phyloP scores from a whole-genome alignment of 2,113 vertebrate genomes.

The Lathamus discolor region DNA sequence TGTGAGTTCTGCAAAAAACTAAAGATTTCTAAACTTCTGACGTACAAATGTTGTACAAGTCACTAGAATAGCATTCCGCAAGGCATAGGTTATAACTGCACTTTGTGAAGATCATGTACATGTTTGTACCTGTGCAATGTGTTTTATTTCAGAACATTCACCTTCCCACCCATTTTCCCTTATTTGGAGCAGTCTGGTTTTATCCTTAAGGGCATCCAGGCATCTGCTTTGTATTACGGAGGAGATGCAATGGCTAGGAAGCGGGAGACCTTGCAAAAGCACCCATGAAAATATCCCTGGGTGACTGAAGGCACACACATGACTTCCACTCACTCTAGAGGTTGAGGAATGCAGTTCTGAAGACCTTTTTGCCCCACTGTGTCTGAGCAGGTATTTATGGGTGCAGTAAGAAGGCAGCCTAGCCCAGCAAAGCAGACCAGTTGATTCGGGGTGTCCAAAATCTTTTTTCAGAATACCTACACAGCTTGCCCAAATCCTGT shows the following conservation, averaged over 20 bases:
- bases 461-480: neutral
- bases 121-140: rapidly evolving
- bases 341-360: neutral
- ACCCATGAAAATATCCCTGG: neutral
- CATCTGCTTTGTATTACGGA: neutral
- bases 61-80: rapidly evolving
- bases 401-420: neutral
- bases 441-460: neutral
- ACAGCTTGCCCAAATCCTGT: neutral
- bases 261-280: neutral
- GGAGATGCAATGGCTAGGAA: neutral
- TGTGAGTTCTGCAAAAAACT: neutral
- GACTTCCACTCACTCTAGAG: neutral
- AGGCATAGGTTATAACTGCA: neutral
- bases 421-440: neutral
- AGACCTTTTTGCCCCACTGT: neutral
- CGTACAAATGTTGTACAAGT: neutral
- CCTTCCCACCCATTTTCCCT: neutral
- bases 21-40: neutral
- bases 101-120: neutral
- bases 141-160: neutral
- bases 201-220: neutral
- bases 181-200: neutral
- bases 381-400: neutral
- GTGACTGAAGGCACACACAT: rapidly evolving